Evolutionary conservation across 1,140 invertebrate species (phyloP), one percentile per base, ranked within the genome.

Genomic region (Eufriesea mexicana): DNA sequence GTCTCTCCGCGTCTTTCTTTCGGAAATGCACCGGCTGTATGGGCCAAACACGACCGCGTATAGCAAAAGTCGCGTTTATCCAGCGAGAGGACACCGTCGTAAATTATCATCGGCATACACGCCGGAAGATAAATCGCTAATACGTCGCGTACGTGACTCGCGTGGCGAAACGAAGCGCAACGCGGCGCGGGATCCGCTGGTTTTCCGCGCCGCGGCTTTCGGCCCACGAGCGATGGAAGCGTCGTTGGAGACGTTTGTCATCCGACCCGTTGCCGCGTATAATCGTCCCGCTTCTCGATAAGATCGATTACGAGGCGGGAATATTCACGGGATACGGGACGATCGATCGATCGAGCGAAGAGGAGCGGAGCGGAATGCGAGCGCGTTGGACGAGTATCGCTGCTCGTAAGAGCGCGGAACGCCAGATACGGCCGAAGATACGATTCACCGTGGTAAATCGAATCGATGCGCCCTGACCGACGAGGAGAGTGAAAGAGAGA

Each of bases 71-170:
- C n/a, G 59, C 72, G 72, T 68, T 75, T 55, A 82, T 76, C 59
- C 62, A 45, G 25, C n/a, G 54, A 10, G 25, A 14, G 20, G 35
- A 23, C 74, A 62, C 74, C 51, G 59, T 74, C 62, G 86, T 87
- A 86, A 87, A 87, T 86, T 87, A 84, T 86, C 86, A 87, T 87
- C 86, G 75, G 59, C 66, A 73, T 83, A 77, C 84, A 80, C 57
- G 86, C 67, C 49, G 64, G 64, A 59, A 68, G 75, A 87, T 87
- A 87, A 87, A 87, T 87, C 85, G 84, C 86, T 87, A 86, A 87
- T 87, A 87, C 54, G 80, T 84, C 75, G 86, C 42, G 59, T 84
- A 75, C 81, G 84, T 75, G 86, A 81, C 62, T 51, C 42, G 85
- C 75, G 66, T 79, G 72, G 85, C 54, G 18, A 79, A 77, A 59